phyloP scores from a whole-genome alignment of 2,797 vertebrate species.

The Phrynocephalus forsythii region DNA sequence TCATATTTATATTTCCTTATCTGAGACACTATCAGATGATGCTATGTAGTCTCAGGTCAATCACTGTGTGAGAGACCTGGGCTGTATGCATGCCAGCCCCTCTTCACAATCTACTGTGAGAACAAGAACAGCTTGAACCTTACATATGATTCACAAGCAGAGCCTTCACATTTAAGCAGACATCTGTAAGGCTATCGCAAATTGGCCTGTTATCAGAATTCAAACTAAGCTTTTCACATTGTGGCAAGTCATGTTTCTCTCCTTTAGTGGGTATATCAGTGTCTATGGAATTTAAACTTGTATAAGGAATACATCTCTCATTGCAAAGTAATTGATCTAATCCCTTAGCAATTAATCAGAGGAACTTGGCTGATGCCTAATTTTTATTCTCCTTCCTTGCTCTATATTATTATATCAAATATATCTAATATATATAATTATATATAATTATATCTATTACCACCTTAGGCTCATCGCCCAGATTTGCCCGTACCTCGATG shows the following conservation, averaged over 20 bases:
- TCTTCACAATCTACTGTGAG: conserved; percentile 66
- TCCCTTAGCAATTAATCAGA: conserved; percentile 24
- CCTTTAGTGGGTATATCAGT: conserved; percentile 47
- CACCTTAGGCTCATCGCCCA: no score
- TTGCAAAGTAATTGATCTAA: conserved; percentile 43
- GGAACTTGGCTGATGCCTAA: conserved; percentile 19
- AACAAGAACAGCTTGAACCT: conserved; percentile 69
- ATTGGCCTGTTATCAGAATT: conserved; percentile 59
- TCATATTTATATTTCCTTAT: conserved; percentile 63
- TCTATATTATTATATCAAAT: background rate
- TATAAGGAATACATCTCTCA: conserved; percentile 18
- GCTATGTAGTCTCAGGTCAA: conserved; percentile 72
- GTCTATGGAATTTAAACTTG: conserved; percentile 50
- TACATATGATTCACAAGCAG: conserved; percentile 69
- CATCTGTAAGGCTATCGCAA: conserved; percentile 63
- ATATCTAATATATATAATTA: no score
- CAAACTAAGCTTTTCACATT: conserved; percentile 47
- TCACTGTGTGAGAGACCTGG: conserved; percentile 73
- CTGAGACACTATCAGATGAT: conserved; percentile 79
- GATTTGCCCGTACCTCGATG: no score
- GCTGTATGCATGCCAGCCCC: conserved; percentile 75
- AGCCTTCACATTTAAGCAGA: conserved; percentile 69
- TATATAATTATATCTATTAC: no score
- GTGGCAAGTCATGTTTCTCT: conserved; percentile 29
- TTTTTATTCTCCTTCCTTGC: conserved; percentile 12